Evolutionary conservation across 2,888 invertebrate species (phyloP), one percentile per base, ranked within the genome.

Genomic region (Drosophila longiperda): DNA sequence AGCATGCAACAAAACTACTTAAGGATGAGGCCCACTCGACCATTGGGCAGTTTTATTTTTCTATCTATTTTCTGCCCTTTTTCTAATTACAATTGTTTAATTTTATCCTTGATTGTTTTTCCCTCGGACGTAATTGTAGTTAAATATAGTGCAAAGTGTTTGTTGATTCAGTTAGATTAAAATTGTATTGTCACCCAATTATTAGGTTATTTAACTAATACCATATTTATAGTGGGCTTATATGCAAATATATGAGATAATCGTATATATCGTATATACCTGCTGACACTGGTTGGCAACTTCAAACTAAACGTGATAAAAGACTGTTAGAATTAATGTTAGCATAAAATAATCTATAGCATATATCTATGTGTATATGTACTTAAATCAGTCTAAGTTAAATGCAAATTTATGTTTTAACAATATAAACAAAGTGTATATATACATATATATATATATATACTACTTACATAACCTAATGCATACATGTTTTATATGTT

Each of bases 231-330:
- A 48, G 8, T 32, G 17, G 20, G 49, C 53, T 20, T 53, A 53
- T 34, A 58, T 26, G 59, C 29, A 38, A 29, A 15, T 57, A 23
- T 48, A 48, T 48, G 48, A 26, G 48, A 26, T 23, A 12, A 23
- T 48, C 23, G 23, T 48, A 15, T 48, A 23, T 7, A 48, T 52
- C 3, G 6, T 23, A 23, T 40, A 53, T 61, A 57, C 26, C 42
- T 29, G 49, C 62, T 49, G 57, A 17, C 49, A 55, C 29, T 66
- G 63, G 23, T 49, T 38, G 69, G 52, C 70, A 60, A 66, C 66
- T 64, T 68, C 54, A 82, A 80, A 86, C 81, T 88, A 90, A 91
- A 89, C 78, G 87, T 91, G 85, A 90, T 86, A 89, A 87, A 91
- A 91, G 91, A 91, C 91, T 91, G 91, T 90, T 91, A 86, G 79